phyloP scores from a whole-genome alignment of 1,140 invertebrate species.

The Popillia japonica region DNA sequence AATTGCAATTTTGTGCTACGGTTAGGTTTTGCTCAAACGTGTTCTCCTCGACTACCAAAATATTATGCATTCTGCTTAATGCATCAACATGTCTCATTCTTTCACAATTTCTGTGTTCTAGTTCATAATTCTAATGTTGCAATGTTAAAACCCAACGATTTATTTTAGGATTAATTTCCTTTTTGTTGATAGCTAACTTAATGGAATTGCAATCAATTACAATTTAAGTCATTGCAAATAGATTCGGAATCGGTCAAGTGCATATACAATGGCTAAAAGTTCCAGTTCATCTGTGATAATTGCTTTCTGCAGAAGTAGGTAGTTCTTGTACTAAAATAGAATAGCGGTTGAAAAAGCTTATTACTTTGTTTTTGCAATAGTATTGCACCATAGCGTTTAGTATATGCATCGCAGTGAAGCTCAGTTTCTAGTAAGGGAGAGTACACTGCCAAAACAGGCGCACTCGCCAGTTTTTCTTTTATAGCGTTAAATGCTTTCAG shows the following conservation, averaged over 20 bases:
- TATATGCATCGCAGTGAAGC: conserved; percentile 39
- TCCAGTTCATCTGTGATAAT: conserved; percentile 55
- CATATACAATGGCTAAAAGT: conserved; percentile 59
- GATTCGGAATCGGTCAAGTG: conserved; percentile 58
- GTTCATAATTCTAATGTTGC: conserved; percentile 46
- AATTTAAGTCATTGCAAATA: conserved; percentile 61
- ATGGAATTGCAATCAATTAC: conserved; percentile 54
- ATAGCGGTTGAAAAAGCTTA: conserved; percentile 46
- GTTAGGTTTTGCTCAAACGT: conserved; percentile 40
- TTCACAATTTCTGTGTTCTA: conserved; percentile 52
- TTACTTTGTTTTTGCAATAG: conserved; percentile 45
- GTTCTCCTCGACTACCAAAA: conserved; percentile 38
- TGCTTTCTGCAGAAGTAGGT: conserved; percentile 35
- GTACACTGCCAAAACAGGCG: conserved; percentile 41
- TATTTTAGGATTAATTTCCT: conserved; percentile 46
- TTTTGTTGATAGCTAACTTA: conserved; percentile 47
- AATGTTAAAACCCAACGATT: conserved; percentile 47
- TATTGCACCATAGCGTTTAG: conserved; percentile 32
- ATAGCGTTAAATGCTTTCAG: not conserved
- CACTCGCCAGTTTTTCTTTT: conserved; percentile 25
- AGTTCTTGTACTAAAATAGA: conserved; percentile 47
- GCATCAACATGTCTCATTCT: conserved; percentile 54
- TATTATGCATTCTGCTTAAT: conserved; percentile 48
- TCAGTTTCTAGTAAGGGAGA: conserved; percentile 36
- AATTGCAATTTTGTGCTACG: conserved; percentile 42